Evolutionary conservation across 2,797 vertebrate species (phyloP), one percentile per base, ranked within the genome.

Genomic region (Urosaurus nigricauda): DNA sequence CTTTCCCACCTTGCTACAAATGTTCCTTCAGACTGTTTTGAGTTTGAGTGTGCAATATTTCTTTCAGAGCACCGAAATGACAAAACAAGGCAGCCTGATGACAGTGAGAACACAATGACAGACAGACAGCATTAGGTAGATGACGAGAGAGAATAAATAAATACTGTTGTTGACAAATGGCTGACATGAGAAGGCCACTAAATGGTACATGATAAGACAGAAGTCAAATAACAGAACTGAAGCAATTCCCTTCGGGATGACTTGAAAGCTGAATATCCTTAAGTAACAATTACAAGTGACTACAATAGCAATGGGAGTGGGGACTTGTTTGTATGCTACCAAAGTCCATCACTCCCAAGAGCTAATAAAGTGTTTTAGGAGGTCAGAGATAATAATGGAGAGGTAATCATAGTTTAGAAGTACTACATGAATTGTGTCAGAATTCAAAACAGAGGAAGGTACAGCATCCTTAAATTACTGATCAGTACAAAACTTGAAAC

Each of bases 221-320:
- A 79, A 47, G 2, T 70, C 47, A 71, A 60, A 81, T 58, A 73
- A 51, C 17, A 37, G 65, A 84, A 29, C 35, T 77, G 8, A 56
- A 73, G 29, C 60, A 85, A 83, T 91, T 63, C 40, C 19, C 14
- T 87, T 85, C 47, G 43, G 79, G 83, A 19, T 85, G 19, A 29
- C 40, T 89, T 29, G 5, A 78, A 91, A 80, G 24, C 8, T 37
- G 0, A 35, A 53, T 53, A 35, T 40, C 32, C n/a, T 9, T 21
- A 35, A 43, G 35, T 79, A 32, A 32, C 43, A 79, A 68, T n/a
- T 68, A 35, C 26, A 83, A 17, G n/a, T 21, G 4, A 37, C 0
- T 80, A 68, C 43, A 85, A 53, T 2, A 40, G 32, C 35, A 85
- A 86, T 87, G 60, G 32, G 65, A 53, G 56, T n/a, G 8, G 65